Conservation (phyloP, 2,113 vertebrate species). For the Dendrocopos noguchii region DNA sequence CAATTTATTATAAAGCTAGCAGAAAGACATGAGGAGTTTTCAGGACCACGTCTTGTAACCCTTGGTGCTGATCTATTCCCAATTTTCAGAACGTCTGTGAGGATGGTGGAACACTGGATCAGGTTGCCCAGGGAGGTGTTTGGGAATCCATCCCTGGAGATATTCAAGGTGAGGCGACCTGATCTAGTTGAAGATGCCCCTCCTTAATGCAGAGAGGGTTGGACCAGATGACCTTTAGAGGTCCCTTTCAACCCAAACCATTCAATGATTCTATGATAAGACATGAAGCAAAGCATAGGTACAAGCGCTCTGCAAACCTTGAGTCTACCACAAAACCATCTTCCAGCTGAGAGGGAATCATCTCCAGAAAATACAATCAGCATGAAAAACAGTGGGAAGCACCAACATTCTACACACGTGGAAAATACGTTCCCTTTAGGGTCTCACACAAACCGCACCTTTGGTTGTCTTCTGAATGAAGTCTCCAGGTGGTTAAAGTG, state of each 20-base stretch:
- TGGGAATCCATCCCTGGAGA: too few relatives aligned
- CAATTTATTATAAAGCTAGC: neutral
- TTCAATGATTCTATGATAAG: neutral
- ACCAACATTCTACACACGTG: neutral
- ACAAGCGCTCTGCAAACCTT: neutral
- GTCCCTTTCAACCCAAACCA: too few relatives aligned
- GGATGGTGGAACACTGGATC: too few relatives aligned
- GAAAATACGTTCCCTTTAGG: conserved; percentile 22
- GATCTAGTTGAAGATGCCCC: too few relatives aligned
- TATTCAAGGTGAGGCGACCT: too few relatives aligned
- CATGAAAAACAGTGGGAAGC: neutral
- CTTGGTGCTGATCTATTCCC: neutral
- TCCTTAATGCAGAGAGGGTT: too few relatives aligned
- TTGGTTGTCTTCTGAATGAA: conserved; percentile 48
- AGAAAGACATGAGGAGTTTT: neutral
- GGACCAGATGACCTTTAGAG: too few relatives aligned
- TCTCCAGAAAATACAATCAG: neutral
- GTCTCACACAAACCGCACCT: conserved; percentile 39
- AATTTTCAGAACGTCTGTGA: neutral
- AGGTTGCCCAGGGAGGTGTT: too few relatives aligned
- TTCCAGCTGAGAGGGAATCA: neutral
- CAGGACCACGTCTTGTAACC: neutral
- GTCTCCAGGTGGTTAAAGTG: conserved; percentile 75
- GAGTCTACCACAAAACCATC: neutral
- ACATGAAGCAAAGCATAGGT: neutral